Base-by-base conservation (phyloP, 2,797 vertebrate species). In the Danionella dracula region DNA sequence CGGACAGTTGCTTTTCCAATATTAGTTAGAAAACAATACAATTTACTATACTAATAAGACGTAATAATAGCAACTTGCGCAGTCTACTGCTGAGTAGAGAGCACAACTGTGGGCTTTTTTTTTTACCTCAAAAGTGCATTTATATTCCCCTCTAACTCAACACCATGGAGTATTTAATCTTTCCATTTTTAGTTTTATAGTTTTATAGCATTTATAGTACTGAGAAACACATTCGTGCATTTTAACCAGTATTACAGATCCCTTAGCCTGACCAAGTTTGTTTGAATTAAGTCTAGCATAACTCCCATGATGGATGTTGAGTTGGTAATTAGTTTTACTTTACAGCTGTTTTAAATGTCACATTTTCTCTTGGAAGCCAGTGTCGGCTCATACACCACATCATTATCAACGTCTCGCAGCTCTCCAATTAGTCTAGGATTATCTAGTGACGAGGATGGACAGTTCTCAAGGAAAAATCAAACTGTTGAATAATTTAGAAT, bases 371-470 rank as follows among this genome's bases (percentile, higher is more conserved):
- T 19, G 32, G 9, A 10, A 12, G 21, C 16, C 21, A 56, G 62
- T 45, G 42, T 55, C 58, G 35, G 46, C 49, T 63, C 57, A 68
- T 17, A 64, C 49, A 55, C 34, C 60, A 59, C 21, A 16, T 57
- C 11, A 57, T 40, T 41, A 38, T 32, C 42, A 48, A 34, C 48
- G 44, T 35, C 41, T 69, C 55, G 40, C 8, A 56, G 46, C 50
- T 41, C 51, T 48, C 48, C 40, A 73, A 61, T 54, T 66, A 55
- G 50, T 72, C 27, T 60, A 37, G 37, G 61, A 74, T 74, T 74
- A 76, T 48, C 19, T 42, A 53, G 50, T 4, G 5, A 16, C 35
- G 31, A 41, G 12, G 41, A 41, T 49, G 37, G 56, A 19, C 16
- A 62, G 59, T 41, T 23, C 54, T 71, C 48, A 50, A 60, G 23